Evolutionary conservation across 2,113 vertebrate species (phyloP).

Genomic region (Setophaga petechia): DNA sequence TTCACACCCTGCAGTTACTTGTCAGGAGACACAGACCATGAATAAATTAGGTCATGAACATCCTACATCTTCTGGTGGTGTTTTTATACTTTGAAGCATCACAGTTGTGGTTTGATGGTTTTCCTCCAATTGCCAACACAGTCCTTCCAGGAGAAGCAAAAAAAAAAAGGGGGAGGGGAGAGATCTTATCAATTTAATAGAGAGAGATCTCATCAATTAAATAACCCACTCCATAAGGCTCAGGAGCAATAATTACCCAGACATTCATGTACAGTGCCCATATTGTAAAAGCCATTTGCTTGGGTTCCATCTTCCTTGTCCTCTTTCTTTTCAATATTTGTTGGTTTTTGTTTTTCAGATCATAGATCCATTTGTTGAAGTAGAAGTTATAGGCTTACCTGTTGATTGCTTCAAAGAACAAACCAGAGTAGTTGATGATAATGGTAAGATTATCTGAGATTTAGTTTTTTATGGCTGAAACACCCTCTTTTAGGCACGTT

Average conservation of each 20-base stretch:
- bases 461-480: background rate
- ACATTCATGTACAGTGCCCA: background rate
- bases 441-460: slow-evolving; percentile 78
- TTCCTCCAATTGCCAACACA: background rate
- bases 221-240: background rate
- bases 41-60: background rate
- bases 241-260: background rate
- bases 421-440: slow-evolving; percentile 96
- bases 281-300: background rate
- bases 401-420: slow-evolving; percentile 95
- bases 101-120: background rate
- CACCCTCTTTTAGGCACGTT: background rate
- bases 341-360: slow-evolving; percentile 79
- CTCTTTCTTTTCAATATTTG: background rate
- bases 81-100: background rate
- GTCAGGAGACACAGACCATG: background rate
- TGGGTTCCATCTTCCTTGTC: background rate
- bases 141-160: background rate
- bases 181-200: background rate
- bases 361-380: slow-evolving; percentile 98
- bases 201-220: background rate
- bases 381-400: slow-evolving; percentile 93
- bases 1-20: background rate
- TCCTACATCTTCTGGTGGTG: background rate
- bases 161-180: too few species aligned